A percentile compares a stretch with the other conserved stretches of the same genome.
Evolutionary conservation across 2,888 invertebrate species (phyloP).

Genomic region (Nomada fucata): DNA sequence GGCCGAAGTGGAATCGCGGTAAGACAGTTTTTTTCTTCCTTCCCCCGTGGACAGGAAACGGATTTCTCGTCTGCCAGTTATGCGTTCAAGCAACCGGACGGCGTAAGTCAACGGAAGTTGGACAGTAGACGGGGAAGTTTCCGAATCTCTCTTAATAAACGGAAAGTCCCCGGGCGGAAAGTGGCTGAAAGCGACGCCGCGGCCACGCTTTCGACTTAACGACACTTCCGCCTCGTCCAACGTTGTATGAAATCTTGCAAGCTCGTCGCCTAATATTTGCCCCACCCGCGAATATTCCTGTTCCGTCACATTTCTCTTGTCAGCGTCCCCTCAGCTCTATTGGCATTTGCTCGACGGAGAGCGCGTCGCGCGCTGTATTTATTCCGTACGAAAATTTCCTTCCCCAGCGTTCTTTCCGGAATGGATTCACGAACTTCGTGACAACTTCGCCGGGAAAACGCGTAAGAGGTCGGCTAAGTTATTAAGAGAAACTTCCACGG

Average conservation of each 20-base stretch:
- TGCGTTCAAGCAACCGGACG: constrained; percentile 24
- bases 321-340: constrained; percentile 19
- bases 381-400: constrained; percentile 22
- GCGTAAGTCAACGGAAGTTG: constrained; percentile 46
- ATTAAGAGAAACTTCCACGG: constrained; percentile 22
- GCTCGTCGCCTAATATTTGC: constrained; percentile 64
- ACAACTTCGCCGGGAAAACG: not conserved
- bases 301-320: constrained; percentile 18
- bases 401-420: not conserved
- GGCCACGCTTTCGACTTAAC: constrained; percentile 59
- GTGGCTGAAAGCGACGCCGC: constrained; percentile 47
- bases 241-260: constrained; percentile 51
- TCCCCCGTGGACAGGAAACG: not conserved
- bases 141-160: constrained; percentile 69
- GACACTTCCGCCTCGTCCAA: constrained; percentile 48
- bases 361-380: not conserved
- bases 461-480: constrained; percentile 17
- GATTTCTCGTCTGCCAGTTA: not conserved
- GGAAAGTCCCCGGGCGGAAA: constrained; percentile 48
- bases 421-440: not conserved
- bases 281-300: constrained; percentile 40
- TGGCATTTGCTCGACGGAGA: constrained; percentile 14
- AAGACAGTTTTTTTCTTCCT: not conserved
- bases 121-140: constrained; percentile 60
- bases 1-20: not conserved